Evolutionary conservation across 2,113 vertebrate genomes (phyloP).

Genomic region (Pluvialis apricaria): DNA sequence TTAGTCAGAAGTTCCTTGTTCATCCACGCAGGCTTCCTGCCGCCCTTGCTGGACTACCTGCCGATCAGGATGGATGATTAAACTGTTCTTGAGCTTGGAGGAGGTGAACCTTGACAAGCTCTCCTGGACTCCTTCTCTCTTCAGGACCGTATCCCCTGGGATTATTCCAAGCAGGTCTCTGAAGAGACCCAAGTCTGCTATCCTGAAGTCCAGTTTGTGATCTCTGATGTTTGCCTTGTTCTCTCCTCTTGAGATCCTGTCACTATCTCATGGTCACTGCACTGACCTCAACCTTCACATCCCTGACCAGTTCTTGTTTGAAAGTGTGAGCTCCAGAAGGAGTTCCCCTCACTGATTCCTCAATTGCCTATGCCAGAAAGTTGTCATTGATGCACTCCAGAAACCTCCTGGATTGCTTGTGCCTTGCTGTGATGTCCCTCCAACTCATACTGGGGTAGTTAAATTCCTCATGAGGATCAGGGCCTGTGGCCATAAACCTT

Average conservation of each 20-base stretch:
- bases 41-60: not conserved
- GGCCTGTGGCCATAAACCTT: not conserved
- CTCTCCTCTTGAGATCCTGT: not conserved
- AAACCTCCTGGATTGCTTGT: not conserved
- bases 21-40: not conserved
- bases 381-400: not conserved
- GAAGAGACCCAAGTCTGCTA: not conserved
- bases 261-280: not conserved
- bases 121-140: not conserved
- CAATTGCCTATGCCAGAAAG: not conserved
- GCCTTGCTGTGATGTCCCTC: not conserved
- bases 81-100: not conserved
- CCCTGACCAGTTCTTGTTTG: not conserved
- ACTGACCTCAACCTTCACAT: not conserved
- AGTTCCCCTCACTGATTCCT: not conserved
- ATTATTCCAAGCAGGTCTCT: not conserved
- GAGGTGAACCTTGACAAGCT: not conserved
- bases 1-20: not conserved
- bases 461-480: not conserved
- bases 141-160: not conserved
- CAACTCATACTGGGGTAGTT: not conserved
- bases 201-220: not conserved
- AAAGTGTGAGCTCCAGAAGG: not conserved
- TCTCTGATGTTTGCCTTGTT: not conserved
- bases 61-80: rapidly evolving